These are phyloP conservation scores for Aphidoletes aphidimyza DNA, from an alignment of 2,888 invertebrate species.

Conservation along the genomic window DNA sequence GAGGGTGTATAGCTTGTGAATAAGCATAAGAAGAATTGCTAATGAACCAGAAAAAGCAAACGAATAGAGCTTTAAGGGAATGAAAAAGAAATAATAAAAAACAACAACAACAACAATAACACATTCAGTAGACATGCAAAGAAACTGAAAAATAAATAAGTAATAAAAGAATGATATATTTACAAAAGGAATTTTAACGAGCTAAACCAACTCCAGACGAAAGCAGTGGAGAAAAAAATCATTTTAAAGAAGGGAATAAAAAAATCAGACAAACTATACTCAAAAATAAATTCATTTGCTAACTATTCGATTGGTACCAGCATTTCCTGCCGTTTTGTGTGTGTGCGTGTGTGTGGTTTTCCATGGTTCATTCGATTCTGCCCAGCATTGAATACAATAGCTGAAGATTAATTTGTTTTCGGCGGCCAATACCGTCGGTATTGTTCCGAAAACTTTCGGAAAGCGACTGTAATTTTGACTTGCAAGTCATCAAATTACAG, in stretches of 20 bases:
- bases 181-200: conserved; percentile 10
- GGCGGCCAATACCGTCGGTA: neutral
- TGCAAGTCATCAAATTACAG: conserved; percentile 11
- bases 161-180: conserved; percentile 46
- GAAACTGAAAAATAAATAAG: conserved; percentile 5
- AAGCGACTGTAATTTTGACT: neutral
- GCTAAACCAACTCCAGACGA: neutral
- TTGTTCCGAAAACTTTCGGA: conserved; percentile 2
- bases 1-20: conserved; percentile 2
- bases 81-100: neutral
- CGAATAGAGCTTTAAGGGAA: neutral
- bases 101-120: too few relatives aligned
- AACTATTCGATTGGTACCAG: conserved; percentile 43
- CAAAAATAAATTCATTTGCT: neutral
- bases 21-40: conserved; percentile 6
- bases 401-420: conserved; percentile 8
- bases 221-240: neutral
- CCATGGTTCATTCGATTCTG: conserved; percentile 26
- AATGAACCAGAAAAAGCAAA: conserved; percentile 35
- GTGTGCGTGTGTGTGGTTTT: neutral
- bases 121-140: too few relatives aligned
- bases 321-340: neutral
- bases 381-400: conserved; percentile 5
- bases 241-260: neutral
- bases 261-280: neutral